Conservation (phyloP, 2,888 invertebrate species). For the Dusona sp. region DNA sequence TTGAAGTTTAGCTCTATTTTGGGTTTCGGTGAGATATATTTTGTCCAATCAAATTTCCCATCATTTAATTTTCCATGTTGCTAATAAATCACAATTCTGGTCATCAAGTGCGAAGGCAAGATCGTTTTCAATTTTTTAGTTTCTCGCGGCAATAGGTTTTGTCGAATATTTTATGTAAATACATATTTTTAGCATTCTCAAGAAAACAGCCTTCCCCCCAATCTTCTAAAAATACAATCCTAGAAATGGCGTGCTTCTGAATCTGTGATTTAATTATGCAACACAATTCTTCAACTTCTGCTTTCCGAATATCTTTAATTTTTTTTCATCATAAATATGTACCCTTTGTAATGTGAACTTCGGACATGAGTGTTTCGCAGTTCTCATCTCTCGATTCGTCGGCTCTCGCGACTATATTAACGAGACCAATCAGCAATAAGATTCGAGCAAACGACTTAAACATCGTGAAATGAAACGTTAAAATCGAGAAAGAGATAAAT, state of each 20-base stretch:
- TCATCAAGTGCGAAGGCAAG: not conserved
- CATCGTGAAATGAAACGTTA: slow-evolving; percentile 38
- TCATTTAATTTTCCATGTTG: not conserved
- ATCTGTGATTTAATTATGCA: not conserved
- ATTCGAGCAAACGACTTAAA: slow-evolving; percentile 41
- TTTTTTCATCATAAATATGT: slow-evolving; percentile 61
- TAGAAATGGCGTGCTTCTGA: not conserved
- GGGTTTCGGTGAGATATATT: not conserved
- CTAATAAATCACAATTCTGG: not conserved
- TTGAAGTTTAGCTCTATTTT: not conserved
- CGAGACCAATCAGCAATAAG: slow-evolving; percentile 41
- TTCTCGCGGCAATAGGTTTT: not conserved
- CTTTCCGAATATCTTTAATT: not conserved
- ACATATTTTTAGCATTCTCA: not conserved
- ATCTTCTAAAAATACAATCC: not conserved
- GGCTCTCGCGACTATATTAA: slow-evolving; percentile 63
- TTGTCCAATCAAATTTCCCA: not conserved
- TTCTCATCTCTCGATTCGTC: slow-evolving; percentile 87
- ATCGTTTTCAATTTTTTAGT: too few species aligned
- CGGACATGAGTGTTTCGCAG: slow-evolving; percentile 94
- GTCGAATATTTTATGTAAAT: not conserved
- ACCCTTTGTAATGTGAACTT: slow-evolving; percentile 95
- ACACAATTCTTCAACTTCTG: not conserved
- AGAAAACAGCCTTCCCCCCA: not conserved
- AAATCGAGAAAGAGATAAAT: not conserved